Base-by-base conservation (phyloP, 2,113 vertebrate species). In the Colossoma macropomum region DNA sequence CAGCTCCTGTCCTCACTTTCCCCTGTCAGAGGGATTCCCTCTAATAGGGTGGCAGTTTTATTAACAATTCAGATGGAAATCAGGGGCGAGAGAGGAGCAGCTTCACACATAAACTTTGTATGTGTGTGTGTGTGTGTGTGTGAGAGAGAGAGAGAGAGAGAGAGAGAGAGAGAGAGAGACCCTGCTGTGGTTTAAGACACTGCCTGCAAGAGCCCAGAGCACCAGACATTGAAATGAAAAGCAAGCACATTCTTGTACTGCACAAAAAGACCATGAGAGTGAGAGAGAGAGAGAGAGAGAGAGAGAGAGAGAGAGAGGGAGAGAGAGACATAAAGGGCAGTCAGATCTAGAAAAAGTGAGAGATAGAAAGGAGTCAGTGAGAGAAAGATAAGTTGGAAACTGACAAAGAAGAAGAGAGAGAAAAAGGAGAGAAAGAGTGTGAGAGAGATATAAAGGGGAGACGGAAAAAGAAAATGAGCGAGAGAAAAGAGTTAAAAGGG, bases 31-130 rank as follows among this genome's bases (percentile, higher is more conserved):
- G 91, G 89, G 93, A 94, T 94, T 93, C 92, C 93, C 93, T 93
- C 94, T 95, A 94, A 94, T 92, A 94, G 93, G 89, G 91, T 92
- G 50, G 94, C 92, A 95, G 94, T 96, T 96, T 96, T 96, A 96
- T 96, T 95, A 95, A 95, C 93, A 93, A 96, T 97, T 96, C 94
- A 96, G 94, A 96, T 95, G 94, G 95, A 96, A 95, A 96, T 96
- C 90, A 95, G 94, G 95, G 94, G 93, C 95, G 95, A 90, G 79
- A 86, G 89, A 94, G 94, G 94, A 94, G 90, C 94, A 95, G 94
- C 95, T 96, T 96, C 95, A 95, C 95, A 95, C 95, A 95, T 96
- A 95, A 96, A 95, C 94, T 95, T 95, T 94, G 93, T 92, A 93
- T 96, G 95, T 96, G 96, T 95, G 93, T 8, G 19, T 38, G 66